These are phyloP conservation scores for Cranoglanis bouderius DNA, from an alignment of 2,113 vertebrate species.

Conservation along the genomic window DNA sequence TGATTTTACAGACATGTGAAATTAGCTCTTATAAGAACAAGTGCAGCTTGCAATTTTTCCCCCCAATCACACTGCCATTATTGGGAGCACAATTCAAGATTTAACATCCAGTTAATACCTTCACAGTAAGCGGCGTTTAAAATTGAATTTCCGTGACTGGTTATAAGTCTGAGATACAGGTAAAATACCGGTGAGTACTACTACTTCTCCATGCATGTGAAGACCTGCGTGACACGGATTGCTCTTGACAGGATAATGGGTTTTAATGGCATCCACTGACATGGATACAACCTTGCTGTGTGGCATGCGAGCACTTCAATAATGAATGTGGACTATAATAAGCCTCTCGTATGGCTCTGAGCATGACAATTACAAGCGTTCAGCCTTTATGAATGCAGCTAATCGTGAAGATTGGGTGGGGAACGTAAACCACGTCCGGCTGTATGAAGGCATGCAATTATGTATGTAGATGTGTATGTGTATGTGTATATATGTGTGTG, in stretches of 20 bases:
- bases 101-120: neutral
- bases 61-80: neutral
- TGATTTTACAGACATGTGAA: slow-evolving; percentile 5
- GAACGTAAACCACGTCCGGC: slow-evolving; percentile 4
- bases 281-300: slow-evolving; percentile 47
- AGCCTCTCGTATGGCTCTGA: slow-evolving; percentile 14
- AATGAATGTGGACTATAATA: slow-evolving; percentile 49
- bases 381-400: slow-evolving; percentile 48
- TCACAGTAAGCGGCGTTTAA: neutral
- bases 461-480: slow-evolving; percentile 32
- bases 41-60: neutral
- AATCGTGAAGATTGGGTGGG: slow-evolving; percentile 40
- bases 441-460: neutral
- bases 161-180: neutral
- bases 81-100: neutral
- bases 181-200: neutral
- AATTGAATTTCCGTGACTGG: neutral
- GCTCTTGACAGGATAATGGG: slow-evolving; percentile 58
- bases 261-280: slow-evolving; percentile 49
- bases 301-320: slow-evolving; percentile 30
- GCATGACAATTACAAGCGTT: slow-evolving; percentile 44
- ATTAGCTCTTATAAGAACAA: neutral
- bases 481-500: slow-evolving; percentile 9
- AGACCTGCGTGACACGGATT: slow-evolving; percentile 32
- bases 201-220: slow-evolving; percentile 4